Percentiles rank a stretch among this genome's conserved stretches.
These are phyloP conservation scores for Microcebus murinus DNA, from an alignment of 2,113 vertebrate species.

Conservation along the genomic window DNA sequence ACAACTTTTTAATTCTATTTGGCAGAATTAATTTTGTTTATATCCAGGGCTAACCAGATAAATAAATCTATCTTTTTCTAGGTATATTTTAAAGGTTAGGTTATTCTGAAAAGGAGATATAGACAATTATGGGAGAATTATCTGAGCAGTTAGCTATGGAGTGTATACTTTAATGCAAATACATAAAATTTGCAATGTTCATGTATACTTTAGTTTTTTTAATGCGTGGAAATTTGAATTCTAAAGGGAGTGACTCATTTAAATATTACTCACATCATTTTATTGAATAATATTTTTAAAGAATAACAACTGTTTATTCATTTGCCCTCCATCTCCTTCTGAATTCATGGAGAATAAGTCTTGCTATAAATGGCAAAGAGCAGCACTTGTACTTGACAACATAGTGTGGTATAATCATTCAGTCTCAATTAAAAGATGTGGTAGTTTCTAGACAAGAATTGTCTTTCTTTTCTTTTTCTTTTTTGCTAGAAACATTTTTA, in stretches of 20 bases:
- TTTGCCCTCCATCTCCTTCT: neutral
- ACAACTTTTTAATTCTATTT: neutral
- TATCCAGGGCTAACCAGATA: neutral
- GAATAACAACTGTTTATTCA: neutral
- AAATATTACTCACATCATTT: neutral
- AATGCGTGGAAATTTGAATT: neutral
- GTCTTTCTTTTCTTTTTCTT: neutral
- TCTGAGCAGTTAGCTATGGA: neutral
- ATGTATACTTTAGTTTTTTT: neutral
- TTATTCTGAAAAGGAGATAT: neutral
- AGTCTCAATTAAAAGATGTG: neutral
- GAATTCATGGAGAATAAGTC: neutral
- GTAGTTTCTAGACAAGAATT: neutral
- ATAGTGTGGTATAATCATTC: neutral
- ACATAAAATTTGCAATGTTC: neutral
- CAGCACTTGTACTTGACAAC: neutral
- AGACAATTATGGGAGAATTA: neutral
- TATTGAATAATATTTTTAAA: neutral
- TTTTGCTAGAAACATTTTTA: conserved; percentile 11
- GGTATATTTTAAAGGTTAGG: neutral
- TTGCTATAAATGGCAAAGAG: neutral
- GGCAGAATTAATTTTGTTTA: neutral
- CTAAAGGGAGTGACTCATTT: neutral
- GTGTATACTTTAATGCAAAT: neutral
- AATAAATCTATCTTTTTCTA: neutral